Evolutionary conservation across 2,797 vertebrate species (phyloP).

Genomic region (Enteromius mattozi): DNA sequence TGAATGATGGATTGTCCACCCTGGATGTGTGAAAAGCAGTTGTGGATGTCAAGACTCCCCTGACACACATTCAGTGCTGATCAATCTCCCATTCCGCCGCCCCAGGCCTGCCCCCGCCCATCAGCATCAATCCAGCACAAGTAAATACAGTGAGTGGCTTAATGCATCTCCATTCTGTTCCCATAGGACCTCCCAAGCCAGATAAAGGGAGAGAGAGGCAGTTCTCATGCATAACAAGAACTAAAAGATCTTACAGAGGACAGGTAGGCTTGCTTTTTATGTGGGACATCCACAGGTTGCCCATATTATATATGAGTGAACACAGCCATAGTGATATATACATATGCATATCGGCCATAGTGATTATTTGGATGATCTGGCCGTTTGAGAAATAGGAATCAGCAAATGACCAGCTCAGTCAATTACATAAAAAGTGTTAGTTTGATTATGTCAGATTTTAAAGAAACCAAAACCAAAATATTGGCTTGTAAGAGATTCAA

Average conservation of each 20-base stretch:
- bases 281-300: constrained; percentile 7
- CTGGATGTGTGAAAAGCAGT: constrained; percentile 73
- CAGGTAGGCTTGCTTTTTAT: constrained; percentile 13
- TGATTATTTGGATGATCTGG: neutral
- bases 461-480: neutral
- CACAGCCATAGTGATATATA: neutral
- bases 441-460: neutral
- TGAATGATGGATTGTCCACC: constrained; percentile 68
- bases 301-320: neutral
- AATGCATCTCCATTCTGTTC: constrained; percentile 71
- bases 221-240: constrained; percentile 26
- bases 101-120: constrained; percentile 67
- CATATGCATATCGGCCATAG: neutral
- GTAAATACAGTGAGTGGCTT: constrained; percentile 78
- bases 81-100: constrained; percentile 76
- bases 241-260: constrained; percentile 28
- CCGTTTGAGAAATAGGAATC: too few relatives aligned
- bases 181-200: constrained; percentile 64
- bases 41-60: constrained; percentile 74
- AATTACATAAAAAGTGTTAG: neutral
- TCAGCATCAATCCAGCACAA: constrained; percentile 74
- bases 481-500: neutral
- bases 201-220: constrained; percentile 38
- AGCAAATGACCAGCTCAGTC: neutral
- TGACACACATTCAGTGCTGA: constrained; percentile 74